A percentile compares a stretch with the other conserved stretches of the same genome.
phyloP scores from a whole-genome alignment of 2,797 vertebrate species.

The Ctenochaetus hawaiiensis region DNA sequence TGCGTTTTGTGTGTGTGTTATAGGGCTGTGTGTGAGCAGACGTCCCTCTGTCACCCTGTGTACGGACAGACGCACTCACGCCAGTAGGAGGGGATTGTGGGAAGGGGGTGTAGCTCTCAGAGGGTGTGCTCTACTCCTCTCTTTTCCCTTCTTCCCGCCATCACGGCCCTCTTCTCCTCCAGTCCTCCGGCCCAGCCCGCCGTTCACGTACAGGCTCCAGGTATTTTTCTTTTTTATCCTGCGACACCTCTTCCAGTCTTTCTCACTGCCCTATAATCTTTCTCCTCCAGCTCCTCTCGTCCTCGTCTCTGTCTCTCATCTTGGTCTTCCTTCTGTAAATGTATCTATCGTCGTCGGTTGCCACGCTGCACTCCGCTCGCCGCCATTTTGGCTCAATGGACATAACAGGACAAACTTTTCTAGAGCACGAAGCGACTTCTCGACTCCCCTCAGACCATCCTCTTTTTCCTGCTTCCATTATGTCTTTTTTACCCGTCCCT shows the following conservation, averaged over 20 bases:
- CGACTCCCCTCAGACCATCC: constrained; percentile 55
- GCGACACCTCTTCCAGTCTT: constrained; percentile 64
- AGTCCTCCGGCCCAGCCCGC: constrained; percentile 77
- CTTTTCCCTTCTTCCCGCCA: constrained; percentile 83
- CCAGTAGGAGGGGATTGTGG: constrained; percentile 85
- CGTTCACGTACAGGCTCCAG: constrained; percentile 79
- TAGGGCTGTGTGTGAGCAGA: constrained; percentile 73
- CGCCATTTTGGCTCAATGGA: constrained; percentile 83
- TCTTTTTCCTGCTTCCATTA: constrained; percentile 45
- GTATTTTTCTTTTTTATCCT: constrained; percentile 83
- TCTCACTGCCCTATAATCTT: constrained; percentile 57
- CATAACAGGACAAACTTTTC: constrained; percentile 75
- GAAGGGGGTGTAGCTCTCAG: constrained; percentile 82
- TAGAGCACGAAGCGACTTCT: constrained; percentile 56
- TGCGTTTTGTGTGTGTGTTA: constrained; percentile 49
- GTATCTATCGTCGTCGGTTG: constrained; percentile 68
- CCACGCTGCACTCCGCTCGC: constrained; percentile 78
- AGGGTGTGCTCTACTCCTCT: constrained; percentile 85
- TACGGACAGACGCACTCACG: constrained; percentile 80
- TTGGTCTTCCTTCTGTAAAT: constrained; percentile 74
- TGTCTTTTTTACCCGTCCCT: constrained; percentile 42
- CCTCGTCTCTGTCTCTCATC: constrained; percentile 69
- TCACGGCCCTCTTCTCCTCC: constrained; percentile 84
- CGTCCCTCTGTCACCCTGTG: constrained; percentile 83
- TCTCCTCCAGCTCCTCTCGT: constrained; percentile 45